Evolutionary conservation across 2,888 invertebrate species (phyloP), one percentile per base, ranked within the genome.

Genomic region (Folsomia manolachei): DNA sequence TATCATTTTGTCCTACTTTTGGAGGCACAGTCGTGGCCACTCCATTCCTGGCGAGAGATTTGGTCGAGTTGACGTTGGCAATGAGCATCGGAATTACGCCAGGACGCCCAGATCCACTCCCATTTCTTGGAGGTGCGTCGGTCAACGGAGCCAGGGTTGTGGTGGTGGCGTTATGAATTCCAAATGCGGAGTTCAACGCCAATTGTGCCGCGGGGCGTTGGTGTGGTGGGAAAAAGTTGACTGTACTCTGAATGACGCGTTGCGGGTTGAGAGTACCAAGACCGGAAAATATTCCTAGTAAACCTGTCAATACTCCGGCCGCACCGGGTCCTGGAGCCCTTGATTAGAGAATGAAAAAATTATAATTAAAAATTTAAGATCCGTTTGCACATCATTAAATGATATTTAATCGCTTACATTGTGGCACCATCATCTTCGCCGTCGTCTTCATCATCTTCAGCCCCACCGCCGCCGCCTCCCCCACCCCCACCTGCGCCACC

Each of bases 161-260:
- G 21, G 25, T 24, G 4, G 63, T 63, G 21, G 25, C 52, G 51
- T 66, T 66, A 19, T 51, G 65, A 19, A 52, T 2, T 25, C 75
- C 75, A 63, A 75, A 69, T 1, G 71, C 67, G 9, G 66, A 68
- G 19, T 75, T 72, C 4, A 77, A 72, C 56, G 75, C 70, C 61
- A 52, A 71, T 70, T 77, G 77, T 1, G 75, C 75, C 51, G 56
- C 39, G 27, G 53, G 52, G 26, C 75, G 27, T 19, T 71, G 62
- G 1, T 66, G 53, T 1, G 77, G 77, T 18, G 77, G 77, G 65
- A 77, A 77, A 63, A 77, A 77, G 69, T 77, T 77, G 19, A 77
- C 77, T 0, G 77, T 75, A 39, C 77, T 77, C 23, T 75, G 75
- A 27, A 77, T 60, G 18, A 77, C 70, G n/a, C 77, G 61, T 7